Base-by-base conservation (phyloP, 1,140 invertebrate genomes). In the Trichonephila clavipes region DNA sequence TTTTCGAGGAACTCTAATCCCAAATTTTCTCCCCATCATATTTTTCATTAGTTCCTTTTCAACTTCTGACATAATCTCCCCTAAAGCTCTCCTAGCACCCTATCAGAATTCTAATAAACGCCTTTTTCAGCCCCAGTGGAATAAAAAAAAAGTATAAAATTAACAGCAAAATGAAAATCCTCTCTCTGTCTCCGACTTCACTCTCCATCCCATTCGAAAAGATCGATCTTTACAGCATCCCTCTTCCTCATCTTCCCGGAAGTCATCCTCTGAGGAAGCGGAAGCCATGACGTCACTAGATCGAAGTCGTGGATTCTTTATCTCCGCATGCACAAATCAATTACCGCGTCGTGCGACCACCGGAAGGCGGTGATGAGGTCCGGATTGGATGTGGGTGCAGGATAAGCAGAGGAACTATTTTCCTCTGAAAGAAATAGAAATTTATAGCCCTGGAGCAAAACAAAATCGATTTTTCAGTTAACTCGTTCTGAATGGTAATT, bases 181-280 rank as follows among this genome's bases (percentile, higher is more conserved):
- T 77, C 72, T 28, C 40, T 58, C 44, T 24, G 19, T 77, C 24
- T 59, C 44, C 59, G 82, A 83, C 82, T 58, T 59, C 69, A 44
- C 82, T 86, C 64, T 92, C 28, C 16, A 40, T 34, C 69, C 59
- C 82, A 19, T 59, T 51, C 51, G 51, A 51, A 51, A 51, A 59
- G 14, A 92, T 92, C 81, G 81, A 85, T 85, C 90, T 28, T 40
- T 59, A 5, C 64, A 82, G 89, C 69, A 81, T 91, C 89, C 64
- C 61, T 91, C 69, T 61, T 82, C 72, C 34, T 24, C 89, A 83
- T 85, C 89, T 44, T 90, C 72, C 81, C 90, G 90, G 90, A 92
- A 92, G 66, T 69, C 90, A 92, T 92, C 82, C 77, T 59, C 44
- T 2, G 62, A 40, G 21, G 61, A 69, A 85, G 18, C 59, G 90